A percentile compares a stretch with the other conserved stretches of the same genome.
These are phyloP conservation scores for Yponomeuta malinellus DNA, from an alignment of 2,888 invertebrate species.

Conservation along the genomic window DNA sequence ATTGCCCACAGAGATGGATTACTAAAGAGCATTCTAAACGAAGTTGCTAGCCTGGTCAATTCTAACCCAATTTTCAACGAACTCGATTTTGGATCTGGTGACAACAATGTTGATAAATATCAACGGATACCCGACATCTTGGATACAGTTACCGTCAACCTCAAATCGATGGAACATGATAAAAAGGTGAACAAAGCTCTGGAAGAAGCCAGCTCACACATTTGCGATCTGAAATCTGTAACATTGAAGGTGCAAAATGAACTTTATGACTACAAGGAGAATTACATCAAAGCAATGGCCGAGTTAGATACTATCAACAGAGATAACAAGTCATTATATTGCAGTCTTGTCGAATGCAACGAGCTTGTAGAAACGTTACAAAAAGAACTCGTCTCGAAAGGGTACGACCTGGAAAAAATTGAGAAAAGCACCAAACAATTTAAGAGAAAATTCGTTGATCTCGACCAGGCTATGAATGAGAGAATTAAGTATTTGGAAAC, in stretches of 20 bases:
- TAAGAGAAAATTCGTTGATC: constrained; percentile 38
- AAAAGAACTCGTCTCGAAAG: constrained; percentile 40
- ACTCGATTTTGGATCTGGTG: constrained; percentile 21
- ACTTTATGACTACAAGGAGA: constrained; percentile 29
- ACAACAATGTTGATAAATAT: constrained; percentile 25
- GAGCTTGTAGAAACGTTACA: constrained; percentile 36
- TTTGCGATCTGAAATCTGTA: constrained; percentile 32
- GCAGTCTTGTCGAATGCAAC: constrained; percentile 34
- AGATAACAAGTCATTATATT: constrained; percentile 31
- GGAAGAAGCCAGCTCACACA: constrained; percentile 32
- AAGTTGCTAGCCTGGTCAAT: constrained; percentile 28
- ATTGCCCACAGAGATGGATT: constrained; percentile 25
- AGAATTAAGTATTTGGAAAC: constrained; percentile 37
- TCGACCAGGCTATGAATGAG: constrained; percentile 38
- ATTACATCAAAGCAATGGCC: constrained; percentile 27
- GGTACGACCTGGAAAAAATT: constrained; percentile 39
- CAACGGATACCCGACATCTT: constrained; percentile 37
- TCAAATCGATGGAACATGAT: constrained; percentile 23
- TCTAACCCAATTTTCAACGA: constrained; percentile 30
- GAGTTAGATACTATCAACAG: constrained; percentile 32
- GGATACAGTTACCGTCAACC: constrained; percentile 34
- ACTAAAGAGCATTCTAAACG: constrained; percentile 33
- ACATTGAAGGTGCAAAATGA: constrained; percentile 32
- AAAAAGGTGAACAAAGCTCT: constrained; percentile 27
- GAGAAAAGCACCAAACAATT: constrained; percentile 39